phyloP scores from a whole-genome alignment of 2,888 invertebrate genomes.

The Sphinx pinastri region DNA sequence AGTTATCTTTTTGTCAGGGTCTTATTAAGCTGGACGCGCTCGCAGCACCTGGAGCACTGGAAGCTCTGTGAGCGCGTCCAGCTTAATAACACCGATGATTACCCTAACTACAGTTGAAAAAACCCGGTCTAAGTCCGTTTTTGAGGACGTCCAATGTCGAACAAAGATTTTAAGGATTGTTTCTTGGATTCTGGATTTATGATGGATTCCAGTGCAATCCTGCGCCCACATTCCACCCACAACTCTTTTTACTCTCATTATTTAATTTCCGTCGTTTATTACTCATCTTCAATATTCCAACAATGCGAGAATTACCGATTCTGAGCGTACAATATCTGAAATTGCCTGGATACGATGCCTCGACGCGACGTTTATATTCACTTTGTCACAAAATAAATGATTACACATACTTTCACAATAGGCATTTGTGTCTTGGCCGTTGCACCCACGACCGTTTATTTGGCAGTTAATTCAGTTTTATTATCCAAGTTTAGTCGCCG shows the following conservation, averaged over 20 bases:
- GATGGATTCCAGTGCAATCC: background rate
- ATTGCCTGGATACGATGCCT: background rate
- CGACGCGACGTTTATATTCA: slow-evolving; percentile 2
- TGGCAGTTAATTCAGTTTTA: slow-evolving; percentile 53
- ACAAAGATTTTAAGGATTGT: too few relatives aligned
- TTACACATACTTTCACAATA: slow-evolving; percentile 37
- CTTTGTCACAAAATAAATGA: slow-evolving; percentile 25
- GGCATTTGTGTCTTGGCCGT: slow-evolving; percentile 39
- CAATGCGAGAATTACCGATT: background rate
- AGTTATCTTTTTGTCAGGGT: too few relatives aligned
- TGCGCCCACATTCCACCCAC: background rate
- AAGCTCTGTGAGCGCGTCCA: too few relatives aligned
- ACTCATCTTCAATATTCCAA: background rate
- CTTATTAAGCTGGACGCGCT: too few relatives aligned
- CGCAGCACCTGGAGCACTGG: too few relatives aligned
- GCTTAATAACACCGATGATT: too few relatives aligned
- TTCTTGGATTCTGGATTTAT: background rate
- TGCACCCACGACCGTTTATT: slow-evolving; percentile 56
- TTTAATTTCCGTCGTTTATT: background rate
- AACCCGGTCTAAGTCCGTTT: background rate
- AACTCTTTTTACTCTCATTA: background rate
- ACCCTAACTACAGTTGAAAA: too few relatives aligned
- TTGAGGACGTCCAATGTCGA: too few relatives aligned
- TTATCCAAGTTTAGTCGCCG: slow-evolving; percentile 45
- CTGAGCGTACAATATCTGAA: background rate